These are phyloP conservation scores for Heliconius erato DNA, from an alignment of 2,888 invertebrate genomes.

Conservation along the genomic window DNA sequence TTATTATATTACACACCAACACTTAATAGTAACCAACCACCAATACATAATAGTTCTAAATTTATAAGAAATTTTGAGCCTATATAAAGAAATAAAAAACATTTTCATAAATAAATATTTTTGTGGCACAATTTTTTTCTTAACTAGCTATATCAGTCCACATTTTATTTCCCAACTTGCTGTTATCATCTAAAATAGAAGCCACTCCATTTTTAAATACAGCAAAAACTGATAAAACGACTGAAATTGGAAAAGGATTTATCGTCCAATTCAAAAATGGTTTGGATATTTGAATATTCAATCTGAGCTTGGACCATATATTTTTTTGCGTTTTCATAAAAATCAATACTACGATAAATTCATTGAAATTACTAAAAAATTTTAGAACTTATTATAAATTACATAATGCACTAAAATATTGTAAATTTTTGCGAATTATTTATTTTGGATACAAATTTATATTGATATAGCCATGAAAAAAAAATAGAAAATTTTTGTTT, in stretches of 20 bases:
- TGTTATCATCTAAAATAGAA: slow-evolving; percentile 16
- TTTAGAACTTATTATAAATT: not conserved
- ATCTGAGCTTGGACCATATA: not conserved
- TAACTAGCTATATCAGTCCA: not conserved
- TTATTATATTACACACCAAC: too few relatives aligned
- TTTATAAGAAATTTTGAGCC: too few relatives aligned
- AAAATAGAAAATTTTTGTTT: too few relatives aligned
- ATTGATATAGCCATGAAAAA: too few relatives aligned
- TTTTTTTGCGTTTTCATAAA: not conserved
- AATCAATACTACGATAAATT: not conserved
- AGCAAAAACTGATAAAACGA: slow-evolving; percentile 19
- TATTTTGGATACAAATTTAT: too few relatives aligned
- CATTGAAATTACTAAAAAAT: not conserved
- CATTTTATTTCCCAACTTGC: slow-evolving; percentile 10
- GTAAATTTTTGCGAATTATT: too few relatives aligned
- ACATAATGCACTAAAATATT: too few relatives aligned
- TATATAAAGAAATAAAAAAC: too few relatives aligned
- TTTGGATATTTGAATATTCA: slow-evolving; percentile 23
- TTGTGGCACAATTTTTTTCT: not conserved
- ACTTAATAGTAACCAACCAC: too few relatives aligned
- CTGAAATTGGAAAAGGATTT: slow-evolving; percentile 20
- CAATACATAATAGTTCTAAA: too few relatives aligned
- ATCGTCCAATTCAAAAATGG: slow-evolving; percentile 17
- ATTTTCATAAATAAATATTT: not conserved
- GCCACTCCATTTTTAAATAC: slow-evolving; percentile 19